Percentiles rank a stretch among this genome's conserved stretches.
These are phyloP conservation scores for Bos javanicus DNA, from an alignment of 2,113 vertebrate genomes.

Conservation along the genomic window DNA sequence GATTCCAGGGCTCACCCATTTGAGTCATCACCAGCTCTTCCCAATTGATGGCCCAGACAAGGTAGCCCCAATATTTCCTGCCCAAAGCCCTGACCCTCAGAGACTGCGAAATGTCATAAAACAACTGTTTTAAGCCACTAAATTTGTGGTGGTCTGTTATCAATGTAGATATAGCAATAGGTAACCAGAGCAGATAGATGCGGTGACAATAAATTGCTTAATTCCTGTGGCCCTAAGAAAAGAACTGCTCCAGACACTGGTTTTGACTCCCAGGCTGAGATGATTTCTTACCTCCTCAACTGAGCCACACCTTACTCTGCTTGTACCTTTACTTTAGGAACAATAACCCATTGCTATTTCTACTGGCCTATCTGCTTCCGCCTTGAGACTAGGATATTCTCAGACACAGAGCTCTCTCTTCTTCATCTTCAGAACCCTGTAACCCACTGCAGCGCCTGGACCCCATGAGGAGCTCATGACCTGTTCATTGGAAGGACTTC, in stretches of 20 bases:
- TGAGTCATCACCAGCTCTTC: not conserved
- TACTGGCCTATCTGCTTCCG: not conserved
- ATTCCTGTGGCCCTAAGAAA: not conserved
- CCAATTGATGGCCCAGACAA: not conserved
- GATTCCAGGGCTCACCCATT: not conserved
- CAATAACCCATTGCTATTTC: not conserved
- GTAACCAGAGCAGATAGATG: not conserved
- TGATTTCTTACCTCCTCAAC: not conserved
- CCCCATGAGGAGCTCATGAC: not conserved
- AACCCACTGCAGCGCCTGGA: not conserved
- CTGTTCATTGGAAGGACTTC: not conserved
- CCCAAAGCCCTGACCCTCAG: not conserved
- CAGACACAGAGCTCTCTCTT: not conserved
- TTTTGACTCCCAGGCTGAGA: not conserved
- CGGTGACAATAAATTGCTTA: not conserved
- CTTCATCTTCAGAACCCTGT: not conserved
- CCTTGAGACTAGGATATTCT: not conserved
- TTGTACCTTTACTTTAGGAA: not conserved
- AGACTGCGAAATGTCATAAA: not conserved
- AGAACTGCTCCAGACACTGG: not conserved
- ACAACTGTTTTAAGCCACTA: not conserved
- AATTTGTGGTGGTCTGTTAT: not conserved
- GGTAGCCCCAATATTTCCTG: not conserved
- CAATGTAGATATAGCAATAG: not conserved
- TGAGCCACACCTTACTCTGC: not conserved